These are phyloP conservation scores for Telmatherina bonti DNA, from an alignment of 2,797 vertebrate genomes.

Conservation along the genomic window DNA sequence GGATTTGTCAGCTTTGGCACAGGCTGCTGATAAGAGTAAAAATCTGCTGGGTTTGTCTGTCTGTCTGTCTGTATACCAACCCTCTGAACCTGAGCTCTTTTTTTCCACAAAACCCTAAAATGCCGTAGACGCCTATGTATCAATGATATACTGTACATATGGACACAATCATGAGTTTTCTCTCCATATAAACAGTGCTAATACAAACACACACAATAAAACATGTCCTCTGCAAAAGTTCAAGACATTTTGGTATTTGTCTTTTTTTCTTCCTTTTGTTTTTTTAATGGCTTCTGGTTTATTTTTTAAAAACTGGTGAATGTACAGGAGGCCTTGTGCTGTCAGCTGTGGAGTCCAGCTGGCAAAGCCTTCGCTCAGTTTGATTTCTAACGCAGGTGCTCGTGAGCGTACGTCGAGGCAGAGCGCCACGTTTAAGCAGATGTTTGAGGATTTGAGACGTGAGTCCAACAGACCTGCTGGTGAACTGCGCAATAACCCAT, in stretches of 20 bases:
- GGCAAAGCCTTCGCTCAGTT: slow-evolving; percentile 61
- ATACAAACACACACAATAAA: slow-evolving; percentile 76
- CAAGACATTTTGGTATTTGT: slow-evolving; percentile 82
- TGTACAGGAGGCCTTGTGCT: slow-evolving; percentile 58
- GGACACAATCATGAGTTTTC: slow-evolving; percentile 75
- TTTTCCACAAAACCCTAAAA: slow-evolving; percentile 63
- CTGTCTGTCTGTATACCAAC: slow-evolving; percentile 35
- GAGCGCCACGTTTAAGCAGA: slow-evolving; percentile 47
- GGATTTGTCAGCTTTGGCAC: slow-evolving; percentile 75
- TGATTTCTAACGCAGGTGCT: slow-evolving; percentile 22
- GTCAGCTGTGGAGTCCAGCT: slow-evolving; percentile 56
- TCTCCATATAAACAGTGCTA: slow-evolving; percentile 77
- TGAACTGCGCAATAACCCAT: slow-evolving; percentile 66
- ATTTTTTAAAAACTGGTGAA: slow-evolving; percentile 64
- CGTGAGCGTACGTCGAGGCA: slow-evolving; percentile 9
- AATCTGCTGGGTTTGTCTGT: slow-evolving; percentile 50
- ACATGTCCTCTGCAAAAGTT: slow-evolving; percentile 71
- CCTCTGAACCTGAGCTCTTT: slow-evolving; percentile 70
- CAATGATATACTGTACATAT: slow-evolving; percentile 74
- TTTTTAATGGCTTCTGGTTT: slow-evolving; percentile 84
- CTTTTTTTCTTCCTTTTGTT: slow-evolving; percentile 56
- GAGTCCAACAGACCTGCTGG: slow-evolving; percentile 77
- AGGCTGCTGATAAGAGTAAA: slow-evolving; percentile 59
- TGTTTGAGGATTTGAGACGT: slow-evolving; percentile 43
- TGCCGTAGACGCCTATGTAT: slow-evolving; percentile 68